Base-by-base conservation (phyloP, 2,797 vertebrate species). In the Acanthis flammea region DNA sequence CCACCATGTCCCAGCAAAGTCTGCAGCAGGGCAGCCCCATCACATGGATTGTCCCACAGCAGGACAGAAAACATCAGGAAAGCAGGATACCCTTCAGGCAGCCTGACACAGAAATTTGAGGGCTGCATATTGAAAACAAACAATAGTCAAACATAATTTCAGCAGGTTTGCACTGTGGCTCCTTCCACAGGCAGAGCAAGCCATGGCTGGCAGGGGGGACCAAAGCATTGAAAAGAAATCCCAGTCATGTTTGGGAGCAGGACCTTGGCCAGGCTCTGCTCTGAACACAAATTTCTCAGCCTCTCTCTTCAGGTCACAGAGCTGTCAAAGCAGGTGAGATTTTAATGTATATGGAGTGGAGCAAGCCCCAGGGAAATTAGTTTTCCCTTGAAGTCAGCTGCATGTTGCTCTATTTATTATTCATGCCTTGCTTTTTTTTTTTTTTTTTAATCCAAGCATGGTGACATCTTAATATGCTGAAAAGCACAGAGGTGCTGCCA, bases 381-480 rank as follows among this genome's bases (percentile, higher is more conserved):
- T 72, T 82, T 88, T 83, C 39, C 61, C 88, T 90, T 88, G 63
- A 76, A 95, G 94, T 57, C 86, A 76, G 79, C 68, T 50, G 60
- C 79, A 28, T 1, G 4, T 45, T 50, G 53, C 65, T 83, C 48
- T 73, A 18, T 70, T 83, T 73, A 65, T 93, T 93, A 92, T 80
- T 88, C 91, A 83, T 74, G 51, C 37, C 11, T 70, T 13, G 10
- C 42, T 85, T 74, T 51, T 44, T 58, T 42, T 23, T 51, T 50
- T 41, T 62, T 70, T 50, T 61, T 80, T 78, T 17, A 61, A 57
- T 48, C 53, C n/a, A 57, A 68, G n/a, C 63, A 31, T 0, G 1
- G 75, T 86, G 91, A 93, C 68, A 92, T 94, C 92, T 95, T 68
- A 79, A 90, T 93, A 70, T 12, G 31, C 75, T 62, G 75, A 54